These are phyloP conservation scores for Ataeniobius toweri DNA, from an alignment of 2,797 vertebrate species.

Conservation along the genomic window DNA sequence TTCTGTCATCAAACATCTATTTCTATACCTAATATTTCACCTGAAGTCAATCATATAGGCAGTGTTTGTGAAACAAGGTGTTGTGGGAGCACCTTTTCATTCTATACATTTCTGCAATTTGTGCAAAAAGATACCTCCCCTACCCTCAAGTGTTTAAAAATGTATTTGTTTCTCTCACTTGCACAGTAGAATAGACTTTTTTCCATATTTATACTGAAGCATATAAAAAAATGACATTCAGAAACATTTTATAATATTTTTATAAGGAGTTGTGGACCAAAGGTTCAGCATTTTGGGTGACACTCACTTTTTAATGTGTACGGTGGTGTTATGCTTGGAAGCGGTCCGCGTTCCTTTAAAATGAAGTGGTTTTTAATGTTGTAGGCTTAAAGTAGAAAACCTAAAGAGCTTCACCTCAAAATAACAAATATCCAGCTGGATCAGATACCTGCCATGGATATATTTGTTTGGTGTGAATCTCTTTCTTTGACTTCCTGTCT, in stretches of 20 bases:
- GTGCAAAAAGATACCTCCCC: constrained; percentile 73
- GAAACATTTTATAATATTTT: constrained; percentile 85
- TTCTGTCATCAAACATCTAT: constrained; percentile 41
- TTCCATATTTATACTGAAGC: constrained; percentile 81
- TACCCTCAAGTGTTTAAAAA: constrained; percentile 64
- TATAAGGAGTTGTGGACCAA: constrained; percentile 81
- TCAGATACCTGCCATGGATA: constrained; percentile 17
- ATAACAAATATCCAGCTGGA: constrained; percentile 28
- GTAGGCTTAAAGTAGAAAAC: constrained; percentile 53
- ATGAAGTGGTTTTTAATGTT: constrained; percentile 52
- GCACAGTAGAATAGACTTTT: constrained; percentile 80
- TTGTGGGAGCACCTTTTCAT: constrained; percentile 62
- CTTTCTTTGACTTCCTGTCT: constrained; percentile 58
- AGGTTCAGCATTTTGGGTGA: constrained; percentile 75
- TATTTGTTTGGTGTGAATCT: constrained; percentile 47
- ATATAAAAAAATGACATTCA: constrained; percentile 70
- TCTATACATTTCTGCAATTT: constrained; percentile 68
- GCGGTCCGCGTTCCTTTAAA: constrained; percentile 48
- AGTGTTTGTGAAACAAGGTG: constrained; percentile 58
- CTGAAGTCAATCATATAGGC: constrained; percentile 45
- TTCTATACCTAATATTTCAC: constrained; percentile 49
- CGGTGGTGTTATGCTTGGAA: constrained; percentile 47
- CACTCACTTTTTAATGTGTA: constrained; percentile 69
- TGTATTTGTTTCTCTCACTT: constrained; percentile 76
- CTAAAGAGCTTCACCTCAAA: constrained; percentile 51